These are phyloP conservation scores for Bombus confusus DNA, from an alignment of 1,140 invertebrate genomes.

Conservation along the genomic window DNA sequence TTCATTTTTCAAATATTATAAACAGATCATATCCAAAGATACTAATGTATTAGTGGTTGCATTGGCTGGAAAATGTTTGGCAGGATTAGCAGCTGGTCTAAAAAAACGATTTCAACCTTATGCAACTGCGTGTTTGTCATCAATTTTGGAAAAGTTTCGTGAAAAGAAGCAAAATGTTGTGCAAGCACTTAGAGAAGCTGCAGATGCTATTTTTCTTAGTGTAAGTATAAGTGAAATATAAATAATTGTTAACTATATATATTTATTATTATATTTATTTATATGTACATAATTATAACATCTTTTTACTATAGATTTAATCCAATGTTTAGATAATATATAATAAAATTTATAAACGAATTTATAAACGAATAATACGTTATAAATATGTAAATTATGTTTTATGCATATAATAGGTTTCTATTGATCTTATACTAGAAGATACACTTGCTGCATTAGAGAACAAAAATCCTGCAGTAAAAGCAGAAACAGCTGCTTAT, in stretches of 20 bases:
- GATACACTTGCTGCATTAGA: constrained; percentile 92
- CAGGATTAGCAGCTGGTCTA: constrained; percentile 92
- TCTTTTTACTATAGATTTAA: no score
- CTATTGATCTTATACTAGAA: constrained; percentile 94
- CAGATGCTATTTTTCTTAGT: constrained; percentile 93
- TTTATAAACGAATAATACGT: neutral
- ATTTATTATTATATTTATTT: neutral
- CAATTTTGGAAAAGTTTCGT: constrained; percentile 97
- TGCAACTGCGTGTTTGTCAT: constrained; percentile 89
- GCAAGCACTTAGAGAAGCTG: constrained; percentile 91
- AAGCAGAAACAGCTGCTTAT: constrained; percentile 95
- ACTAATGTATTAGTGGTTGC: constrained; percentile 97
- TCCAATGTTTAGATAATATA: no score
- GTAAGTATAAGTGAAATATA: constrained; percentile 83
- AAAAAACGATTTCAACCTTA: constrained; percentile 94
- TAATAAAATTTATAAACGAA: neutral
- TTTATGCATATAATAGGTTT: constrained; percentile 85
- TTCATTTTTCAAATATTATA: constrained; percentile 55
- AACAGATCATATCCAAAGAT: constrained; percentile 94
- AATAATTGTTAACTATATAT: constrained; percentile 76
- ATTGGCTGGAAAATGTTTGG: constrained; percentile 92
- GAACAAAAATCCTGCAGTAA: constrained; percentile 98
- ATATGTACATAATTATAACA: neutral
- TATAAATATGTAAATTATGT: neutral
- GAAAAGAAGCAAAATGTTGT: constrained; percentile 98